Percentiles rank a stretch among this genome's conserved stretches.
These are phyloP conservation scores for Achlya flavicornis DNA, from an alignment of 2,888 invertebrate genomes.

Conservation along the genomic window DNA sequence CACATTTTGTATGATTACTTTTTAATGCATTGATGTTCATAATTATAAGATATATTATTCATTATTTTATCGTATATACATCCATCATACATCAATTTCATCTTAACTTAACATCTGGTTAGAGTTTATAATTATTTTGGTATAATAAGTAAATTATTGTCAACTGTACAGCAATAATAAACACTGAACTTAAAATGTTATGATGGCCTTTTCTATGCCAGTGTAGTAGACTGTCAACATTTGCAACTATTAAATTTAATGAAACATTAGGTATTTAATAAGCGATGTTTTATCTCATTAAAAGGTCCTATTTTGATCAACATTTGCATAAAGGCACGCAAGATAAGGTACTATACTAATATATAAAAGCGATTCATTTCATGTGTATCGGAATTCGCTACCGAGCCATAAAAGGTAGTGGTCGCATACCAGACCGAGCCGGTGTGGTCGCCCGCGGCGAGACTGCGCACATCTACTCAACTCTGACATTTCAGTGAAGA, in stretches of 20 bases:
- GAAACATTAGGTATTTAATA: neutral
- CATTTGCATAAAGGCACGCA: slow-evolving; percentile 2
- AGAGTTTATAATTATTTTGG: no score
- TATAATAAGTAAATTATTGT: no score
- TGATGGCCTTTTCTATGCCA: no score
- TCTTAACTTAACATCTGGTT: no score
- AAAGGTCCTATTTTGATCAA: slow-evolving; percentile 10
- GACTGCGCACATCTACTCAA: slow-evolving; percentile 43
- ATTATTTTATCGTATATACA: no score
- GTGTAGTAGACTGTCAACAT: no score
- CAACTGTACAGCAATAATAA: no score
- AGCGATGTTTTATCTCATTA: slow-evolving; percentile 1
- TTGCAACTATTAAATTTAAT: neutral
- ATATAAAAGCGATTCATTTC: slow-evolving; percentile 35
- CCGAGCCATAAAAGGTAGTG: slow-evolving; percentile 48
- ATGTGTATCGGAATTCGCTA: slow-evolving; percentile 40
- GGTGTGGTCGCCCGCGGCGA: slow-evolving; percentile 34
- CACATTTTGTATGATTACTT: no score
- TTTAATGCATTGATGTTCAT: no score
- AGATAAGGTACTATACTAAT: slow-evolving; percentile 13
- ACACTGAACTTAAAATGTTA: no score
- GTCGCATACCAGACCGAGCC: slow-evolving; percentile 56
- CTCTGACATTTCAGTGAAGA: slow-evolving; percentile 73
- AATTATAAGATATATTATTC: no score
- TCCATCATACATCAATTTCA: no score